phyloP scores from a whole-genome alignment of 1,140 invertebrate species.

The Hyles euphorbiae region DNA sequence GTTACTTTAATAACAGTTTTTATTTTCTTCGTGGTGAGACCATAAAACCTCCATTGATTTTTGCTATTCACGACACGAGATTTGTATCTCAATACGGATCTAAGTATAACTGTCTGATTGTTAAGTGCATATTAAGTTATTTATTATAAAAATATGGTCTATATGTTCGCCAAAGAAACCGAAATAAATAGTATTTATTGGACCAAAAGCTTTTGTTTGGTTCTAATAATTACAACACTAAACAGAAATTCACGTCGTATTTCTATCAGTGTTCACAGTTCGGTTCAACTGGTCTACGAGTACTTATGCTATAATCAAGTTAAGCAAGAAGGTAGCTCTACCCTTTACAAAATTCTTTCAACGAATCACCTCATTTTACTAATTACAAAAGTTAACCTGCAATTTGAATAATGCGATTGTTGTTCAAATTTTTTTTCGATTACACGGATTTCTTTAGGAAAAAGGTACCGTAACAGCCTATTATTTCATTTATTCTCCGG shows the following conservation, averaged over 20 bases:
- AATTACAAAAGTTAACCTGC: not conserved
- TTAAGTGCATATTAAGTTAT: not conserved
- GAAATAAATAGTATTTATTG: not conserved
- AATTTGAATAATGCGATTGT: constrained; percentile 1
- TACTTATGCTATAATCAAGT: not conserved
- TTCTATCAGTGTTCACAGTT: not conserved
- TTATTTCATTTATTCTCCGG: constrained; percentile 10
- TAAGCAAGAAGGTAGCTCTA: too few relatives aligned
- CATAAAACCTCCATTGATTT: too few relatives aligned
- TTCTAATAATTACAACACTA: not conserved
- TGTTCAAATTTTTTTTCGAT: constrained; percentile 17
- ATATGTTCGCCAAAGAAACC: not conserved
- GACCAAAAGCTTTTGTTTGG: not conserved
- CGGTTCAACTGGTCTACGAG: not conserved
- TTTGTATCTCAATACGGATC: too few relatives aligned
- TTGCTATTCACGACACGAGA: too few relatives aligned
- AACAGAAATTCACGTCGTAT: not conserved
- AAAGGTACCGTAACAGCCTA: constrained; percentile 9
- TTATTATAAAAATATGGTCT: not conserved
- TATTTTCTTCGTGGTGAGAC: too few relatives aligned
- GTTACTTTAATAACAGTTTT: too few relatives aligned
- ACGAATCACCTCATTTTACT: not conserved
- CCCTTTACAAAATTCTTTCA: not conserved
- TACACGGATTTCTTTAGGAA: constrained; percentile 11
- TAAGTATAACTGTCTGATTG: too few relatives aligned